Base-by-base conservation (phyloP, 2,113 vertebrate genomes). In the Smithornis capensis region DNA sequence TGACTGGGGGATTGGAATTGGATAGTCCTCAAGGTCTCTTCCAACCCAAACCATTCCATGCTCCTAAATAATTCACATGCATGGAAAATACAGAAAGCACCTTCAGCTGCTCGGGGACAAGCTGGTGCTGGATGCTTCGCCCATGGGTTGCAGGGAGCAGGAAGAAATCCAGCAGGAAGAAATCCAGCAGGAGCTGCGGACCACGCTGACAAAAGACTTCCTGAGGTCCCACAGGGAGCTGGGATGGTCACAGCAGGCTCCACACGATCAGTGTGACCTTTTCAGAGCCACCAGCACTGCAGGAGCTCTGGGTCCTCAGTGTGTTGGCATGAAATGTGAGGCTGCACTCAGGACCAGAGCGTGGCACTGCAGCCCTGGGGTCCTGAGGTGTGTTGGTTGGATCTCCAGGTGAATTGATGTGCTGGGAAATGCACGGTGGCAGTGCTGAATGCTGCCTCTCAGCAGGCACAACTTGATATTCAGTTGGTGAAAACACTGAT, bases 321-420 rank as follows among this genome's bases (percentile, higher is more conserved):
- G 17, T 23, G 37, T 16, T 12, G 10, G 24, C 62, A 15, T 17
- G 45, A 80, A 68, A 65, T 11, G 2, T 28, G 60, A 67, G 33
- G 6, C 9, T 77, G 17, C 55, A 27, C 49, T 37, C 37, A 67
- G 50, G 50, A 69, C 53, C 53, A 53, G 18, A 55, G 23, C 21
- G 6, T 6, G 19, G 16, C 33, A 44, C 4, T 8, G n/a, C 45
- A 47, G 37, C 11, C 16, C 55, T 19, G 38, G 23, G 14, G 49
- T 2, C 15, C 37, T 0, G 0, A 63, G 10, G 6, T 19, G 8
- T 9, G 29, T 25, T 38, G 35, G 15, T 9, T 55, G 6, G 21
- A 14, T 45, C 59, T 77, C 45, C 64, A 62, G 33, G 50, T 77
- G 69, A 74, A 88, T 88, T 44, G 47, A 75, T 18, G 45, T 37